Evolutionary conservation across 2,888 invertebrate genomes (phyloP).

Genomic region (Cosmia pyralina): DNA sequence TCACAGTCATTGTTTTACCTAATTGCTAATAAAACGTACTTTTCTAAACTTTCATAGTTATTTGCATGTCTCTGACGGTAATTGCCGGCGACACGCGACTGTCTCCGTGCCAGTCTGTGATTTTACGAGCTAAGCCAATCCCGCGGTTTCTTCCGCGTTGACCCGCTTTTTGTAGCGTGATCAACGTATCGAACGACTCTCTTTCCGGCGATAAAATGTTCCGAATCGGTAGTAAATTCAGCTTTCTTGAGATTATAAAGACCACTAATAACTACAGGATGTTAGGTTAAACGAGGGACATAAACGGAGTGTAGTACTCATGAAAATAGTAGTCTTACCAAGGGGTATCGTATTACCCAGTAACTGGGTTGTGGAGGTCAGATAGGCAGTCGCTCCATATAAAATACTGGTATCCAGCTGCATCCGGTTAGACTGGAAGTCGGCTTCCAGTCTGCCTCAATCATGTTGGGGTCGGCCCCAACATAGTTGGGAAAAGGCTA

Average conservation of each 20-base stretch:
- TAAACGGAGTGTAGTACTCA: too few relatives aligned
- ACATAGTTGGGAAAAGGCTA: too few relatives aligned
- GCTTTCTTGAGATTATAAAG: slow-evolving; percentile 21
- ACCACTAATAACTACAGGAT: too few relatives aligned
- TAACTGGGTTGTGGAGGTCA: too few relatives aligned
- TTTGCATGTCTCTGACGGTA: slow-evolving; percentile 63
- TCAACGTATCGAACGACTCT: slow-evolving; percentile 38
- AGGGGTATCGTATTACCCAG: too few relatives aligned
- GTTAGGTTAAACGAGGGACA: too few relatives aligned
- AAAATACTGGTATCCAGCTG: too few relatives aligned
- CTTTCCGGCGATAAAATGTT: slow-evolving; percentile 54
- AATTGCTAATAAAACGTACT: slow-evolving; percentile 44
- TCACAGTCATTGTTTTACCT: slow-evolving; percentile 22
- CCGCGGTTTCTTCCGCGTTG: slow-evolving; percentile 58
- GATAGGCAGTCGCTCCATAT: too few relatives aligned
- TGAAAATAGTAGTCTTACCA: too few relatives aligned
- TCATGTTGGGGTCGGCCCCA: too few relatives aligned
- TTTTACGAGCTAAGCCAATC: slow-evolving; percentile 59
- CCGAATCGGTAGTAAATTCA: slow-evolving; percentile 34
- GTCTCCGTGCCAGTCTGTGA: slow-evolving; percentile 65
- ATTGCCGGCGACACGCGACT: slow-evolving; percentile 61
- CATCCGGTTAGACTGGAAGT: too few relatives aligned
- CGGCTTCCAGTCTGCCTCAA: too few relatives aligned
- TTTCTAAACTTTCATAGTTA: slow-evolving; percentile 65
- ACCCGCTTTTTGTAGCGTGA: slow-evolving; percentile 61